These are phyloP conservation scores for Anguilla japonica DNA, from an alignment of 2,113 vertebrate species.

Conservation along the genomic window DNA sequence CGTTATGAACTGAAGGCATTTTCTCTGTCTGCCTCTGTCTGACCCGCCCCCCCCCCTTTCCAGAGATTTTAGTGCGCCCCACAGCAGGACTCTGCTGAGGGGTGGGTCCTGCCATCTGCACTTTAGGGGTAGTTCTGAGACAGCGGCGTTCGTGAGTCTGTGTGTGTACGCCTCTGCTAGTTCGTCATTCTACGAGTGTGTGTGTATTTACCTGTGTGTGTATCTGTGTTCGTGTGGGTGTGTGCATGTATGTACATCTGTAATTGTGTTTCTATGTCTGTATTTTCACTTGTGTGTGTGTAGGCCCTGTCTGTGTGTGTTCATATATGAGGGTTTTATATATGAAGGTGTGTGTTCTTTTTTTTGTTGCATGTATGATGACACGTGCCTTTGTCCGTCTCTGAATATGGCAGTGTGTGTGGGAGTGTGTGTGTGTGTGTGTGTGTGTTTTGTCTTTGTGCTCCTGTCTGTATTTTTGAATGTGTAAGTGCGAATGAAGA, in stretches of 20 bases:
- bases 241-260: neutral
- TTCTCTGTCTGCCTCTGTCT: constrained; percentile 59
- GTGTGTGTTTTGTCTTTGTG: neutral
- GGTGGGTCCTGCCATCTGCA: constrained; percentile 69
- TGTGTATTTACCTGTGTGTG: neutral
- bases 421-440: neutral
- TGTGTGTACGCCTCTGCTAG: neutral
- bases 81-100: constrained; percentile 67
- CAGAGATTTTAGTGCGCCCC: constrained; percentile 56
- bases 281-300: no score
- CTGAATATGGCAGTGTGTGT: no score
- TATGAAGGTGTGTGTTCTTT: no score
- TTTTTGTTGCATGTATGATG: no score
- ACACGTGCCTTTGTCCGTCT: neutral
- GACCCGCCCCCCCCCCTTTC: constrained; percentile 45
- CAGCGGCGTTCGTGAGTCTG: neutral
- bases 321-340: no score
- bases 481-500: neutral
- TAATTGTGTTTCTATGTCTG: neutral
- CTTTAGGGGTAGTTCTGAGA: constrained; percentile 50
- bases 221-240: neutral
- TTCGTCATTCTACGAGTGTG: no score
- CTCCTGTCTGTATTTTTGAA: neutral
- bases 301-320: no score
- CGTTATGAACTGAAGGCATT: constrained; percentile 58